Base-by-base conservation (phyloP, 2,888 invertebrate species). In the Heliconius sara region DNA sequence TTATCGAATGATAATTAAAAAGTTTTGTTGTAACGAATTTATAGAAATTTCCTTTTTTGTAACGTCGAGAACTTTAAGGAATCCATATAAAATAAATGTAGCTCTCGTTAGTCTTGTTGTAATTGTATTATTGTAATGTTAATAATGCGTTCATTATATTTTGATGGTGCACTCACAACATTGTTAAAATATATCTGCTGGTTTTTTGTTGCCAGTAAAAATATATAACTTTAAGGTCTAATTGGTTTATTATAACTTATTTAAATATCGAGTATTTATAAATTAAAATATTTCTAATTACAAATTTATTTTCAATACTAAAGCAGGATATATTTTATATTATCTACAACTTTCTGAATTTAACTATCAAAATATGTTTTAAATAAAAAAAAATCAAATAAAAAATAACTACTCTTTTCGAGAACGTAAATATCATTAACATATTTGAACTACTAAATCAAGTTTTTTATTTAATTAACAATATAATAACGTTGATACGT, bases 1-100 rank as follows among this genome's bases (percentile, higher is more conserved):
- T 78, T 74, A 73, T 74, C 66, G 57, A 66, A 66, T 65, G 22
- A 74, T 74, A 78, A 78, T 78, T 74, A 78, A 77, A 72, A 43
- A 43, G 19, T 57, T 71, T 47, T 72, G 30, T 72, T 65, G 34
- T 67, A 67, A 57, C 30, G 57, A 78, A 78, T 78, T 57, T 67
- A 78, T 57, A 77, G 43, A 75, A 65, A 65, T 74, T 22, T 25
- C 9, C 12, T 75, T 75, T 75, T 75, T 75, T 63, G 60, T 65
- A 6, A 22, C 6, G 12, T 43, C 34, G 43, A 66, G 65, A 66
- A 66, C 39, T 43, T 65, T 12, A 63, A 75, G 63, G 75, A 43
- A 75, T 75, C 30, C 66, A 19, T 65, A 75, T 60, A n/a, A 60
- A 60, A 60, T 43, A 60, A 73, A 60, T 43, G 30, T 75, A 43